Evolutionary conservation across 2,797 vertebrate species (phyloP), one percentile per base, ranked within the genome.

Genomic region (Podargus strigoides): DNA sequence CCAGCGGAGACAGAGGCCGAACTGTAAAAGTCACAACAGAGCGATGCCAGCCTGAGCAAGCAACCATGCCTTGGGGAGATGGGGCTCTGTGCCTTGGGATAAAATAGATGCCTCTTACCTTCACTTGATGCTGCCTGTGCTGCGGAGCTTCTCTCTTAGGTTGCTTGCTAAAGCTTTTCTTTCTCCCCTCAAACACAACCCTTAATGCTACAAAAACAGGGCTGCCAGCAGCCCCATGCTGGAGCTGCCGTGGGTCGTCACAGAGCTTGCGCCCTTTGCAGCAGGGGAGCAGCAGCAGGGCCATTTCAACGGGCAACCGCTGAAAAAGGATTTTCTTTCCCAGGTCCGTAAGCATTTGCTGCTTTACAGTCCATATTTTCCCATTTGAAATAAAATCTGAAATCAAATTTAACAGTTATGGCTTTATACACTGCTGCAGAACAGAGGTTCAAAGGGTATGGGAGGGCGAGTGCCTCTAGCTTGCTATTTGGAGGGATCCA

Each of bases 201-300:
- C 27, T 49, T 19, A 34, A 24, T 1, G 0, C 49, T 49, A 34
- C 2, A 27, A 78, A 64, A 70, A 30, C 0, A 1, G 63, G 19
- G 28, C 55, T 73, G 59, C 26, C 0, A 0, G 66, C 47, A 36
- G 55, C 50, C 64, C 50, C 10, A 12, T 20, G 68, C 52, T 30
- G 56, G 44, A 79, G 59, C 34, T 49, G 77, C 77, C 0, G 2
- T 2, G 10, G 63, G 32, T 49, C 0, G 0, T 26, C 47, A 21
- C 30, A 7, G 23, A 34, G 32, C 47, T 23, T 3, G 0, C 14
- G 68, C 27, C 7, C 22, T n/a, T n/a, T 23, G 59, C 2, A 0
- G 24, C 2, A 34, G 36, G 20, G 46, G 14, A 85, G 62, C 5
- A 11, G 20, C 63, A 77, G 80, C 59, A 52, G 41, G n/a, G 53